Conservation (phyloP, 2,888 invertebrate genomes). For the Hartigia nigra region DNA sequence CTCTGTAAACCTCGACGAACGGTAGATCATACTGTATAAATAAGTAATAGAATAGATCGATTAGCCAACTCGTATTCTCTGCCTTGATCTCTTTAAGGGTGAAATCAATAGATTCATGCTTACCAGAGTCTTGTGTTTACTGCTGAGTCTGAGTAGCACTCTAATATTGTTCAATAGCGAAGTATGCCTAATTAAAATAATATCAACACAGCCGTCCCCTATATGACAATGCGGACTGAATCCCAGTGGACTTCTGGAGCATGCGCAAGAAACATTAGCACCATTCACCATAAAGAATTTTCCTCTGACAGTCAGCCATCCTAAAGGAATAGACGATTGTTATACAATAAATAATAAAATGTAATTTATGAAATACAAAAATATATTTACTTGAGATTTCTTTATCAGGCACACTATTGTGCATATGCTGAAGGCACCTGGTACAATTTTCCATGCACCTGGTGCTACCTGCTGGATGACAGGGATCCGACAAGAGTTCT, state of each 20-base stretch:
- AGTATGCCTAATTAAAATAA: slow-evolving; percentile 80
- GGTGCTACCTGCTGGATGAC: slow-evolving; percentile 63
- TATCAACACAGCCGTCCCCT: slow-evolving; percentile 83
- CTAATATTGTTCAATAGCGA: slow-evolving; percentile 78
- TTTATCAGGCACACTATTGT: slow-evolving; percentile 47
- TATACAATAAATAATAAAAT: slow-evolving; percentile 4
- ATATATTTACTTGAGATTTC: slow-evolving; percentile 55
- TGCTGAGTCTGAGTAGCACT: slow-evolving; percentile 74
- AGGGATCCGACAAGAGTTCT: slow-evolving; percentile 67
- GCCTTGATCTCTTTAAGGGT: neutral
- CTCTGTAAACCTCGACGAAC: slow-evolving; percentile 80
- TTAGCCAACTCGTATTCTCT: neutral
- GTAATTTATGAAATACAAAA: neutral
- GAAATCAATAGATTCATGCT: slow-evolving; percentile 44
- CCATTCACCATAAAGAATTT: slow-evolving; percentile 82
- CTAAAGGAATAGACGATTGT: slow-evolving; percentile 39
- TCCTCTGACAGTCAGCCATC: slow-evolving; percentile 75
- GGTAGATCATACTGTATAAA: slow-evolving; percentile 73
- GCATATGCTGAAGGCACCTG: slow-evolving; percentile 57
- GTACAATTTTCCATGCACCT: slow-evolving; percentile 69
- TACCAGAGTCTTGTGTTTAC: slow-evolving; percentile 75
- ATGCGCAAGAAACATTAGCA: slow-evolving; percentile 82
- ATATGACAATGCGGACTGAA: slow-evolving; percentile 83
- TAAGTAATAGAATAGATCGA: slow-evolving; percentile 6
- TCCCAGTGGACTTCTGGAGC: slow-evolving; percentile 79